Conservation (phyloP, 64 coral and sea anemone species). For the Dendrophyllia cribrosa region DNA sequence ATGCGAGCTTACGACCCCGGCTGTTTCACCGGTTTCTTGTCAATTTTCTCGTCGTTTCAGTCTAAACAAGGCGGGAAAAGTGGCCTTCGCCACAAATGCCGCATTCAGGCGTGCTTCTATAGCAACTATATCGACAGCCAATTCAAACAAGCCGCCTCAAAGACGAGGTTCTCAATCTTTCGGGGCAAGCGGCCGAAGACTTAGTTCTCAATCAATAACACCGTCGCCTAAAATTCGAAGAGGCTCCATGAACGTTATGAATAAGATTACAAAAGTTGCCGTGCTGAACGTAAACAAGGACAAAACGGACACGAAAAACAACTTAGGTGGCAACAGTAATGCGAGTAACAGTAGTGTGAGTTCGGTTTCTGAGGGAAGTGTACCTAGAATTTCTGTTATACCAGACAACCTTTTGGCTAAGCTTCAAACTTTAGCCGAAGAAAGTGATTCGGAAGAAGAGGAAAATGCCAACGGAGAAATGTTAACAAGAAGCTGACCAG, state of each 20-base stretch:
- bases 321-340: too few relatives aligned
- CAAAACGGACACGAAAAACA: not conserved
- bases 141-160: not conserved
- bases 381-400: not conserved
- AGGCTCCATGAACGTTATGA: conserved; percentile 71
- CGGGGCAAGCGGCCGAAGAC: not conserved
- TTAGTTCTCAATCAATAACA: conserved; percentile 3
- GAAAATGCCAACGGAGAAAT: conserved; percentile 13
- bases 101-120: conserved; percentile 71
- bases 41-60: conserved; percentile 62
- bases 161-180: conserved; percentile 40
- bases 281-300: conserved; percentile 50
- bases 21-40: not conserved
- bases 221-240: conserved; percentile 61
- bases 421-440: conserved; percentile 70
- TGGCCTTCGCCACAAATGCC: conserved; percentile 5
- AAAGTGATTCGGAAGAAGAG: conserved; percentile 51
- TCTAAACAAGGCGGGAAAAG: conserved; percentile 48
- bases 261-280: conserved; percentile 34
- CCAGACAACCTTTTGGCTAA: conserved; percentile 39
- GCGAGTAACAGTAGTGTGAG: not conserved
- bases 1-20: not conserved
- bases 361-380: not conserved
- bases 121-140: conserved; percentile 34
- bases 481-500: conserved; percentile 68